Base-by-base conservation (phyloP, 2,113 vertebrate species). In the Cyanocitta stelleri region DNA sequence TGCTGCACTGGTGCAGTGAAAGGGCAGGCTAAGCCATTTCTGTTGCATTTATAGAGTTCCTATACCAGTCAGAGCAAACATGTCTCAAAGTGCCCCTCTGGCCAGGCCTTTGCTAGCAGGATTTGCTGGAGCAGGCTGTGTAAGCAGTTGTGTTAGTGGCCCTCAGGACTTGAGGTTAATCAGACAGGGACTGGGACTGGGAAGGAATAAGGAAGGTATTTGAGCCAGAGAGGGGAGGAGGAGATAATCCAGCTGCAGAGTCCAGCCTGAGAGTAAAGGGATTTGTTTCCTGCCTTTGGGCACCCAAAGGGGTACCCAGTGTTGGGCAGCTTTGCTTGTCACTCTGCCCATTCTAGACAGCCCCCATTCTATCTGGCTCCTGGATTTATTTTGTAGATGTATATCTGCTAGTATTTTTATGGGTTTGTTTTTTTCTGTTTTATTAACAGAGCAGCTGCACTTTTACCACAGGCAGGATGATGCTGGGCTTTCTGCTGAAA, bases 401-500 rank as follows among this genome's bases (percentile, higher is more conserved):
- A 69, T 90, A 90, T 91, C 95, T 89, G 76, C 68, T 89, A 29
- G 64, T 71, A 7, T 66, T 89, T 89, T 87, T 85, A 94, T 94
- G 87, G 37, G 44, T 79, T 85, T 85, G 51, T 71, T 86, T 90
- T 41, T 85, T 82, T 62, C 43, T 41, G 23, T 85, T 87, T 94
- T 92, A 68, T 85, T 91, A 93, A 21, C 88, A 90, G 90, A 83
- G 29, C 56, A 93, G 85, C 85, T 91, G 59, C 26, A 5, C 54
- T 88, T 87, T 88, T 88, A 76, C 75, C 58, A 37, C 54, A 58
- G 66, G 82, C 78, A 69, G 58, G 58, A 37, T 92, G 85, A 79
- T 33, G 4, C 87, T 93, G 54, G n/a, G 82, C 85, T 93, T 95
- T 91, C 85, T 93, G 71, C 87, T 94, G 89, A 72, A 90, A 87